Conservation (phyloP, 2,797 vertebrate species). For the Poecile montanus region DNA sequence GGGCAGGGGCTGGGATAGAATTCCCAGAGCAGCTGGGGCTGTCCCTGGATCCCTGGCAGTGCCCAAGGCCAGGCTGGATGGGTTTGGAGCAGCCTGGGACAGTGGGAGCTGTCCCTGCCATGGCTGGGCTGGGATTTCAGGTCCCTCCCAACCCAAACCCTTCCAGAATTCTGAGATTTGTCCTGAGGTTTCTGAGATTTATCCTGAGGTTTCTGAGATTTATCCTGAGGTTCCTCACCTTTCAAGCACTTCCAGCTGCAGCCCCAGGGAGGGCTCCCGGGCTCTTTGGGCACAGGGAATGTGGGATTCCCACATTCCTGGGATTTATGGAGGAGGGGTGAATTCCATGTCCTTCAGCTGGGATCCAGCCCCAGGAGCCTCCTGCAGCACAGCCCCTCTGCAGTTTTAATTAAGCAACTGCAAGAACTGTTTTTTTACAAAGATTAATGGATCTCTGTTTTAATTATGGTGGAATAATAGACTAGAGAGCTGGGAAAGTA, state of each 20-base stretch:
- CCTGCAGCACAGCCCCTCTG: fast-evolving
- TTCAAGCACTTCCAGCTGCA: too few species aligned
- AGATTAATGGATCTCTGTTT: constrained; percentile 27
- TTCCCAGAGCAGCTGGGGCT: background rate
- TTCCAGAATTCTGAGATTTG: too few species aligned
- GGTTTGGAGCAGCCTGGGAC: background rate
- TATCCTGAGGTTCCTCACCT: too few species aligned
- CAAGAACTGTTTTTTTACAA: background rate
- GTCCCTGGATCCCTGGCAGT: background rate
- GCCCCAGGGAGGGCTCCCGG: fast-evolving
- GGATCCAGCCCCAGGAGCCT: fast-evolving
- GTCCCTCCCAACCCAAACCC: background rate
- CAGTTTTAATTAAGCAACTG: background rate
- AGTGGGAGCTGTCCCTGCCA: background rate
- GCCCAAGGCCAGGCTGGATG: background rate
- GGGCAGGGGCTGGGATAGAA: background rate
- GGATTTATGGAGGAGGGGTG: too few species aligned
- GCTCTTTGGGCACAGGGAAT: background rate
- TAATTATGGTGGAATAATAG: constrained; percentile 44
- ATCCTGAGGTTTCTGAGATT: too few species aligned
- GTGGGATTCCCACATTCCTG: too few species aligned
- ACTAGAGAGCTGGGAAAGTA: background rate
- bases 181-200: too few species aligned
- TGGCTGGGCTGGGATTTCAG: background rate
- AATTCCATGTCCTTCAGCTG: fast-evolving